Evolutionary conservation across 2,888 invertebrate species (phyloP), one percentile per base, ranked within the genome.

Genomic region (Thecophora atra): DNA sequence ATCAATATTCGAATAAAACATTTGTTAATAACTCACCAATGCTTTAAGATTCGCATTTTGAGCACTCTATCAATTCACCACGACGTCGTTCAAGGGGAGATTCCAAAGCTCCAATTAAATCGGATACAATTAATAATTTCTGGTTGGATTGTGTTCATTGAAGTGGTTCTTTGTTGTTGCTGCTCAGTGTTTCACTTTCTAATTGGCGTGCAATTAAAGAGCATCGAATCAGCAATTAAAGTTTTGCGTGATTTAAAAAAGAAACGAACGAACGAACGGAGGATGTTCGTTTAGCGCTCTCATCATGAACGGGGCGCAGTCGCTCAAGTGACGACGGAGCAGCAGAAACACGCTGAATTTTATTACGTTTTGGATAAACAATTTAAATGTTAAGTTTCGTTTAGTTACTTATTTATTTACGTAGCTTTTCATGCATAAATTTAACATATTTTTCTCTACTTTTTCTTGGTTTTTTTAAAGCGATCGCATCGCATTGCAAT

Each of bases 11-110:
- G 37, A 37, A 37, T 8, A 37, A 6, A 37, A 37, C 37, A 37
- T 6, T n/a, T 54, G 42, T 60, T 62, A 1, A 15, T 1, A 47
- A 77, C 79, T 80, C 79, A 81, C 81, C 81, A 81, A 75, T 81
- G 79, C 74, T 81, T 82, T 67, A 81, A 73, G 71, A 82, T 81
- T 74, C 81, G 79, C 82, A 82, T 81, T 74, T 77, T 77, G 63
- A 0, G 11, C 26, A 28, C 7, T 58, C 24, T 11, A n/a, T 47
- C 47, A 15, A 47, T 5, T 15, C 47, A 2, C n/a, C 1, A 47
- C n/a, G n/a, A 1, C 47, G 37, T 37, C 47, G 47, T 47, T 15
- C 47, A n/a, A 47, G n/a, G 47, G 5, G 47, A n/a, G 17, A 47
- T 17, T 47, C 47, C 47, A n/a, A 15, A 37, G 11, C 6, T 37